Percentiles rank a stretch among this genome's conserved stretches.
phyloP scores from a whole-genome alignment of 2,113 vertebrate species.

The Amphiprion percula region DNA sequence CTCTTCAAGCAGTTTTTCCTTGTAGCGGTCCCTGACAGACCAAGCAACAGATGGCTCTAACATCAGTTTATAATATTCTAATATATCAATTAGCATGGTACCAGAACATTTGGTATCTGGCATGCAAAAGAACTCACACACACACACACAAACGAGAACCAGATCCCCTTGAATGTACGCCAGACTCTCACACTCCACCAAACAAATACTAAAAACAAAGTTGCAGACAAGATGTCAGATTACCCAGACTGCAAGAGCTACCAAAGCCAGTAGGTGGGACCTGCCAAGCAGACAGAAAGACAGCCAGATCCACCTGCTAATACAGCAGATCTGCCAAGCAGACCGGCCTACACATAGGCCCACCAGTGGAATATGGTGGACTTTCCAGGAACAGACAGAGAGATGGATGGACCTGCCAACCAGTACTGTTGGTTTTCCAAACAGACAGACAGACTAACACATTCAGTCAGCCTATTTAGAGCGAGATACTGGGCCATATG shows the following conservation, averaged over 20 bases:
- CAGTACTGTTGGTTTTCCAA: conserved; percentile 40
- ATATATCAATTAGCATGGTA: conserved; percentile 62
- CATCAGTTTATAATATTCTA: conserved; percentile 43
- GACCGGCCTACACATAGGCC: conserved; percentile 55
- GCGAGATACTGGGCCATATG: conserved; percentile 44
- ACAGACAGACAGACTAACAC: conserved; percentile 46
- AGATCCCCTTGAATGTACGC: conserved; percentile 49
- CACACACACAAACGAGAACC: conserved; percentile 51
- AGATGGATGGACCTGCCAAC: conserved; percentile 49
- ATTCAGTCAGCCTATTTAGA: conserved; percentile 42
- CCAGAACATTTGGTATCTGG: conserved; percentile 54
- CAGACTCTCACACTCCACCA: conserved; percentile 48
- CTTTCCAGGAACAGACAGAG: conserved; percentile 57
- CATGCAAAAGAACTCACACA: conserved; percentile 23
- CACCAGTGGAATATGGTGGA: conserved; percentile 54
- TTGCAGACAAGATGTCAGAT: conserved; percentile 62
- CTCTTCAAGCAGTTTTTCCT: conserved; percentile 14
- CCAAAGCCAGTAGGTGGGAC: conserved; percentile 36
- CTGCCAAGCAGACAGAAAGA: conserved; percentile 69
- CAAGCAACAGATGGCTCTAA: conserved; percentile 49
- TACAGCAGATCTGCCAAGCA: conserved; percentile 60
- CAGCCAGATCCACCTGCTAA: conserved; percentile 71
- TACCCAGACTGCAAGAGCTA: conserved; percentile 43
- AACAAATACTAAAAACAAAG: conserved; percentile 61
- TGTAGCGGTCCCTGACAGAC: conserved; percentile 24